Evolutionary conservation across 1,140 invertebrate species (phyloP), one percentile per base, ranked within the genome.

Genomic region (silkworm (Bombyx mori)): DNA sequence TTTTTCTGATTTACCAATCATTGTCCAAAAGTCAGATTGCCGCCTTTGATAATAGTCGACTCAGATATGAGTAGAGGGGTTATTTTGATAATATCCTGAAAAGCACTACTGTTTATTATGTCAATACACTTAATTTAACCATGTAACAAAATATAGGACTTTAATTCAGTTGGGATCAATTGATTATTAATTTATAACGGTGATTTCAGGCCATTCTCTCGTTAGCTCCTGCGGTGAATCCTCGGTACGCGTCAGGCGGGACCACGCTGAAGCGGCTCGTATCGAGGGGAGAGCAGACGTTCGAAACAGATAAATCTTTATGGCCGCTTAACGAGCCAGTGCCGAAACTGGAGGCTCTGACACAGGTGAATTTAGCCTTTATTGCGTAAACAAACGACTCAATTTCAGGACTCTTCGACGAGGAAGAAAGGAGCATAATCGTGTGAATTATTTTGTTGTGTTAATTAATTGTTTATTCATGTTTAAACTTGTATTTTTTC

Each of bases 301-400:
- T 90, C 71, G 91, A 94, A 56, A 94, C 92, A 0, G 90, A 94
- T 62, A 35, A 35, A 35, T 35, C 26, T 35, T 35, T 35, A 35
- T 35, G 26, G 26, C 96, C 96, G 0, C 71, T 97, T 1, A 95
- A 92, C 63, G 86, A 97, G 76, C 92, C 95, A 0, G 77, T 96
- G 42, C 88, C 90, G 2, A 97, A 97, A 79, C 60, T 95, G 7
- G 95, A 96, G 79, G 92, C 92, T 2, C 77, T 93, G 42, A 86
- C 72, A 12, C 82, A 85, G 73, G 82, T 85, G 69, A 22, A 47
- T 50, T 18, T 56, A 9, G 45, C 45, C 9, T 12, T 47, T 10
- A 47, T 52, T 6, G 6, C 6, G 12, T 35, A 35, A 3, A 35
- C 26, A 35, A 35, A 35, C 26, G 26, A 35, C 26, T 35, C 26